Conservation (phyloP, 2,888 invertebrate genomes). For the Limenitis camilla region DNA sequence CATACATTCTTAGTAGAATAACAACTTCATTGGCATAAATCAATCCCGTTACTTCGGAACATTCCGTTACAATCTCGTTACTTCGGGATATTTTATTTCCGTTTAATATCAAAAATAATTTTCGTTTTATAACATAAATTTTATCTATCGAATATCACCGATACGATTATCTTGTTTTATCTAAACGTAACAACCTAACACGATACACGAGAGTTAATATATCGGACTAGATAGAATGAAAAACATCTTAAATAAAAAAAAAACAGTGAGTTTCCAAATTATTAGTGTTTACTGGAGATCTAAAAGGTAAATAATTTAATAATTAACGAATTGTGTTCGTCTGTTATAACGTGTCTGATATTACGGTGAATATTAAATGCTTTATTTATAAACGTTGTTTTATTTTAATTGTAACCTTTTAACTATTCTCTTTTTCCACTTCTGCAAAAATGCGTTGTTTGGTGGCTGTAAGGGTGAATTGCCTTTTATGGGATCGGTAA, state of each 20-base stretch:
- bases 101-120: not conserved
- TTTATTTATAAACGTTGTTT: conserved; percentile 10
- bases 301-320: conserved; percentile 14
- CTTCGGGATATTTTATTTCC: not conserved
- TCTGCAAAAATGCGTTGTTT: not conserved
- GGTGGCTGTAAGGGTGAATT: conserved; percentile 2
- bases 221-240: too few relatives aligned
- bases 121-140: not conserved
- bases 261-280: too few relatives aligned
- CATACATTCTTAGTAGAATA: too few relatives aligned
- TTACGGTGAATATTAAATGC: conserved; percentile 9
- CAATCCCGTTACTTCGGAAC: not conserved
- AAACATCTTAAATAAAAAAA: too few relatives aligned
- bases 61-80: not conserved
- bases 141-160: conserved; percentile 6
- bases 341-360: conserved; percentile 4
- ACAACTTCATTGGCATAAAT: not conserved
- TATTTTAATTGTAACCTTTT: conserved; percentile 6
- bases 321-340: conserved; percentile 12
- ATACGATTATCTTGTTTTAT: conserved; percentile 11
- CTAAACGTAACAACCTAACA: not conserved
- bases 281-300: too few relatives aligned
- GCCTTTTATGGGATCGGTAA: not conserved
- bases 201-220: not conserved
- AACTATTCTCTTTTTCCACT: not conserved